Base-by-base conservation (phyloP, 2,888 invertebrate species). In the Drosophila macrospina region DNA sequence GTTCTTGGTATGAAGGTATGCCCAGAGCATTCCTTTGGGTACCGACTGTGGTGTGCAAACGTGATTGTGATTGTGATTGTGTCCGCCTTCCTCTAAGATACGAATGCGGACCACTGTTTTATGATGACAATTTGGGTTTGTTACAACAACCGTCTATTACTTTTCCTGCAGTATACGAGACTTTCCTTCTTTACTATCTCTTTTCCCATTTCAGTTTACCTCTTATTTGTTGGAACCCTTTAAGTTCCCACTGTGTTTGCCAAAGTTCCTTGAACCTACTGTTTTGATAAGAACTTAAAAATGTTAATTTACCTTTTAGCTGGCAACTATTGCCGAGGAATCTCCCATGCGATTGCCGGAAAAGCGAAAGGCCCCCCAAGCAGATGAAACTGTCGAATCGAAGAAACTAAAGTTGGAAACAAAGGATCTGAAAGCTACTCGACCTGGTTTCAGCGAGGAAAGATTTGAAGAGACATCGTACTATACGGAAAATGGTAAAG, bases 391-490 rank as follows among this genome's bases (percentile, higher is more conserved):
- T 24, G n/a, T 13, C 7, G 52, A 54, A 15, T 2, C 41, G 1
- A 86, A 83, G 50, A 77, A 86, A 76, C 79, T 97, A 37, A 97
- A 97, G 93, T 93, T 97, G 91, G 97, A 97, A 93, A 97, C 97
- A 86, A 97, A 97, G 93, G 97, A 97, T 52, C 92, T 97, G 85
- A 97, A 97, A 93, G 97, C 97, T 64, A 97, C 97, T 93, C 94
- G 97, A 92, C 97, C 97, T 0, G 97, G 97, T 75, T 97, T 97
- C 93, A 97, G 97, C 42, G 97, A 97, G 92, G 97, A 97, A 92
- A 94, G 97, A 85, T 98, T 97, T 94, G 97, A 97, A 92, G 98
- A 98, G 93, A 98, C 98, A 11, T 97, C 97, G 52, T 98, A 98
- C 93, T 98, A 98, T 93, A 96, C 98, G 90, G 98, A 98, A 94